Base-by-base conservation (phyloP, 1,140 invertebrate species). In the Aphaenogaster floridana region DNA sequence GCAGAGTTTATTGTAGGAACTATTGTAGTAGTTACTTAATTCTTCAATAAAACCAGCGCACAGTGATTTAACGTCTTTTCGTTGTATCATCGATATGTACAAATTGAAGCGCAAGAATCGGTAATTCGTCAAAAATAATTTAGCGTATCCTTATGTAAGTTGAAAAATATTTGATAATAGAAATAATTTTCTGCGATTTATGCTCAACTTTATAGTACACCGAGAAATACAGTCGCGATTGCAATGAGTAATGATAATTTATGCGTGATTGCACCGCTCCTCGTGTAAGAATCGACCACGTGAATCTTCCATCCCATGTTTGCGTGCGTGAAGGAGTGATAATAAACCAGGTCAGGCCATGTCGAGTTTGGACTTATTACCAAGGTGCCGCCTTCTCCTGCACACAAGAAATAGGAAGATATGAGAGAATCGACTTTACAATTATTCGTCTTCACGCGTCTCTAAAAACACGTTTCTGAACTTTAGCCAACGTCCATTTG, bases 291-390 rank as follows among this genome's bases (percentile, higher is more conserved):
- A 90, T 99, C 98, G 0, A 99, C 96, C 34, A 99, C 97, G 89
- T 98, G 97, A 89, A 99, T 98, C 94, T 98, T 98, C 97, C 97
- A 98, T 34, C 98, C 98, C 98, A 99, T 98, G 92, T 98, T 98
- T 1, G 97, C 96, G 88, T 98, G 98, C 0, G 98, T 98, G 94
- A 98, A 99, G 72, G 98, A 99, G 95, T 99, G 98, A 93, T 99
- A 99, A 95, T 99, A 99, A 21, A 99, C 98, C 11, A 97, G 96
- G 94, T 99, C 98, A 0, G 99, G 98, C 98, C 98, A 99, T 0
- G 98, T 97, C 15, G 97, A 97, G 93, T 99, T 99, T 1, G 99
- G 99, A 4, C 98, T 98, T 4, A 99, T 97, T 93, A 97, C 96
- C 11, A 99, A 95, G 17, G 97, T 94, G 0, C 97, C 98, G 6